A percentile compares a stretch with the other conserved stretches of the same genome.
Evolutionary conservation across 2,797 vertebrate genomes (phyloP).

Genomic region (Threskiornis aethiopicus): DNA sequence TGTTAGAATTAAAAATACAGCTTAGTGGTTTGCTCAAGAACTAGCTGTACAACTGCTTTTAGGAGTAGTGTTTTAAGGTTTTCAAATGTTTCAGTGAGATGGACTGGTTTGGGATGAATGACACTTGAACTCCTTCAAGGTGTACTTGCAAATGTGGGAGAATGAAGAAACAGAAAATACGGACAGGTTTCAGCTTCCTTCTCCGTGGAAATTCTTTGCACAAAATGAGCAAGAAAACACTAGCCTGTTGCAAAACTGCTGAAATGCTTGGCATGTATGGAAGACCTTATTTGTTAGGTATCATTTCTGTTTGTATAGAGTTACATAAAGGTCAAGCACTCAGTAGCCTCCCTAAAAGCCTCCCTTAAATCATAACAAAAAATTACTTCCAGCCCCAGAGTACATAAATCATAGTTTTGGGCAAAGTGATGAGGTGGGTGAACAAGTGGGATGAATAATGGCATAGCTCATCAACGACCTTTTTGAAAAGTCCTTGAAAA

Average conservation of each 20-base stretch:
- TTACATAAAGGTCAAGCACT: background rate
- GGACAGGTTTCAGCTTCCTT: background rate
- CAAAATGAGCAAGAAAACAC: background rate
- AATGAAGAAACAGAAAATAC: background rate
- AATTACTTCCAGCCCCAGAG: background rate
- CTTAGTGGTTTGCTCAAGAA: background rate
- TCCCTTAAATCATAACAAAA: background rate
- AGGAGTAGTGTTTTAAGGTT: background rate
- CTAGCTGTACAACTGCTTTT: background rate
- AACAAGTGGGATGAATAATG: background rate
- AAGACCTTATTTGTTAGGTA: background rate
- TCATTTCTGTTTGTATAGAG: background rate
- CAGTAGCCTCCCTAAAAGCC: background rate
- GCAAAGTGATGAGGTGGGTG: background rate
- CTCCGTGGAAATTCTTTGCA: background rate
- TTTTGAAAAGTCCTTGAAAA: background rate
- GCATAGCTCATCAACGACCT: background rate
- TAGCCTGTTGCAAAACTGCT: background rate
- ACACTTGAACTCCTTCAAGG: background rate
- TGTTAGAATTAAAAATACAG: background rate
- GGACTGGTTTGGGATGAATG: background rate
- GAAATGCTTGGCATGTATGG: background rate
- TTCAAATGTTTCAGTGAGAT: background rate
- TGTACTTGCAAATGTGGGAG: background rate
- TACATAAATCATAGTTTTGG: background rate